Base-by-base conservation (phyloP, 2,888 invertebrate species). In the Rambutsinella grinnellia region DNA sequence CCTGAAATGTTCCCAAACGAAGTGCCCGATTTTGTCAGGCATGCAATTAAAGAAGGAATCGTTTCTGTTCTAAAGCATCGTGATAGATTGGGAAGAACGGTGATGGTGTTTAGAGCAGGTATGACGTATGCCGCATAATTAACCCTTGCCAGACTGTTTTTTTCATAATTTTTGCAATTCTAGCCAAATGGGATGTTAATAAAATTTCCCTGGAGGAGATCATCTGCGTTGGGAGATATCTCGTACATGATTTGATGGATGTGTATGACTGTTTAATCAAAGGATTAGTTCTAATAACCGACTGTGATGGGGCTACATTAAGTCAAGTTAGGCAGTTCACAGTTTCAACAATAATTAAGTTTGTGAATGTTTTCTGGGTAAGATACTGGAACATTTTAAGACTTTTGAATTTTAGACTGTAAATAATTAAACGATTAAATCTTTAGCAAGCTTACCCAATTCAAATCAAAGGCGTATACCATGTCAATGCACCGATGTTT, bases 331-430 rank as follows among this genome's bases (percentile, higher is more conserved):
- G 44, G n/a, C 60, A 69, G 13, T 61, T 49, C 36, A 69, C 69
- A 26, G 46, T 69, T 3, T 53, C 69, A 1, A 69, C 21, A 21
- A 44, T 69, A n/a, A 13, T 53, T 13, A 69, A 61, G 19, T 51
- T 69, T 21, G 53, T 69, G 2, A 60, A 61, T 24, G 56, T 69
- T 36, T 69, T 60, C 46, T 60, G 60, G 69, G 69, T 69, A 53
- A 47, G 36, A n/a, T n/a, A n/a, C n/a, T n/a, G n/a, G n/a, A n/a
- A n/a, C n/a, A n/a, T n/a, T n/a, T n/a, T 36, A 36, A 36, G 5
- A 36, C 13, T 36, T 36, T 36, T 13, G 5, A 36, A 8, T 36
- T 36, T 36, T n/a, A n/a, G n/a, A 36, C 36, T 8, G 36, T 36
- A 36, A 8, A 8, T 13, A 8, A 36, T 36, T 36, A 8, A 8